Percentiles rank a stretch among this genome's conserved stretches.
Evolutionary conservation across 2,888 invertebrate species (phyloP).

Genomic region (Conchocele bisecta): DNA sequence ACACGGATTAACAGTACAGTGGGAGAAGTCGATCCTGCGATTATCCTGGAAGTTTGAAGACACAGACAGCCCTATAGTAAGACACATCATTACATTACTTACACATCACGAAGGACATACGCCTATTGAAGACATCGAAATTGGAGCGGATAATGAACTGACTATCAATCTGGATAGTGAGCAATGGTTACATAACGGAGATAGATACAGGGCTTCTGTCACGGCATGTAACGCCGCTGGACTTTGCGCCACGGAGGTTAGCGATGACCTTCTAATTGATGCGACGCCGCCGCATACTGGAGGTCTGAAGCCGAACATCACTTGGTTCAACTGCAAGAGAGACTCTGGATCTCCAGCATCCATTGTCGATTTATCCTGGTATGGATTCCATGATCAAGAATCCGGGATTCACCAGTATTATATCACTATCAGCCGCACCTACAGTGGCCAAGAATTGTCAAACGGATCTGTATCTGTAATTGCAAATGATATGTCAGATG

Average conservation of each 20-base stretch:
- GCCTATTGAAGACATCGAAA: conserved; percentile 34
- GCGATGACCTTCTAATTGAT: conserved; percentile 53
- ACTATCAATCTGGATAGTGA: conserved; percentile 32
- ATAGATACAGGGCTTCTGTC: conserved; percentile 47
- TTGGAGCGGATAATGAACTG: conserved; percentile 31
- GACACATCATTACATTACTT: conserved; percentile 31
- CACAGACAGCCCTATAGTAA: conserved; percentile 45
- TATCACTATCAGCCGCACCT: conserved; percentile 39
- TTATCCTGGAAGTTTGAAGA: conserved; percentile 45
- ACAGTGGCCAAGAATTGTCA: conserved; percentile 42
- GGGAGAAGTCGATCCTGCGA: conserved; percentile 45
- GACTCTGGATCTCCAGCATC: background rate
- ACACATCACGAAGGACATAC: conserved; percentile 45
- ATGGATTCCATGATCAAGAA: conserved; percentile 58
- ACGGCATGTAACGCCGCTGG: conserved; percentile 56
- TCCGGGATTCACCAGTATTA: conserved; percentile 48
- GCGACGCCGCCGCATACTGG: conserved; percentile 63
- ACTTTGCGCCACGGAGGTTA: conserved; percentile 49
- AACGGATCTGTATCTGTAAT: conserved; percentile 5
- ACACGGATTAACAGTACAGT: conserved; percentile 11
- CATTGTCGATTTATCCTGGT: conserved; percentile 48
- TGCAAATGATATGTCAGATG: background rate
- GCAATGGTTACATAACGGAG: conserved; percentile 44
- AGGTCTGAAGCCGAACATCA: conserved; percentile 46
- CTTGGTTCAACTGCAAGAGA: conserved; percentile 24